These are phyloP conservation scores for Leptinotarsa haldemani DNA, from an alignment of 2,888 invertebrate species.

Conservation along the genomic window DNA sequence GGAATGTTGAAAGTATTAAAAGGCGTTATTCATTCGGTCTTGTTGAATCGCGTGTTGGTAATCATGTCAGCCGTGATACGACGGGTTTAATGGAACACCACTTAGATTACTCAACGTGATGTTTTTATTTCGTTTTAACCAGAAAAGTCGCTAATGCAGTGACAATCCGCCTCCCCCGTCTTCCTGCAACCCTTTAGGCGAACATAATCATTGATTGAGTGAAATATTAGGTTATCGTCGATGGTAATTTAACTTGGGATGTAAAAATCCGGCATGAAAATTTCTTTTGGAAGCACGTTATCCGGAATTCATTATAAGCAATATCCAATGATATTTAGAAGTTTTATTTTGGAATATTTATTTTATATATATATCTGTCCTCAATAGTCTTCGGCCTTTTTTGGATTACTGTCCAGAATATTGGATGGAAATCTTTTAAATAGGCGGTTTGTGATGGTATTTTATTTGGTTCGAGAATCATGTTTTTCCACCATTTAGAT, in stretches of 20 bases:
- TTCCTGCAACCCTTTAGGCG: constrained; percentile 35
- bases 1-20: constrained; percentile 35
- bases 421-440: too few relatives aligned
- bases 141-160: constrained; percentile 59
- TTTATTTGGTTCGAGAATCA: too few relatives aligned
- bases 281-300: background rate
- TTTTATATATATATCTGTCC: too few relatives aligned
- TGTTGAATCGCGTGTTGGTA: constrained; percentile 58
- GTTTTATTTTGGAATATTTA: too few relatives aligned
- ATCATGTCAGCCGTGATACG: constrained; percentile 61
- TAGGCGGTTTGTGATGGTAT: too few relatives aligned
- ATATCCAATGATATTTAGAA: background rate
- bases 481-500: too few relatives aligned
- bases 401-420: too few relatives aligned
- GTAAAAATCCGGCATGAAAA: constrained; percentile 8
- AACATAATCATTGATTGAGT: constrained; percentile 51
- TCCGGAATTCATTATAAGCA: background rate
- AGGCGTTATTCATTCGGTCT: constrained; percentile 35
- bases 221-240: constrained; percentile 50
- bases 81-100: constrained; percentile 64
- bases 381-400: too few relatives aligned
- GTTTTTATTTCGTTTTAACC: constrained; percentile 63
- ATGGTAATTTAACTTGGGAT: constrained; percentile 47
- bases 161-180: constrained; percentile 44
- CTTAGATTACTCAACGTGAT: constrained; percentile 64